Conservation (phyloP, 2,797 vertebrate genomes). For the Chloroceryle inda region DNA sequence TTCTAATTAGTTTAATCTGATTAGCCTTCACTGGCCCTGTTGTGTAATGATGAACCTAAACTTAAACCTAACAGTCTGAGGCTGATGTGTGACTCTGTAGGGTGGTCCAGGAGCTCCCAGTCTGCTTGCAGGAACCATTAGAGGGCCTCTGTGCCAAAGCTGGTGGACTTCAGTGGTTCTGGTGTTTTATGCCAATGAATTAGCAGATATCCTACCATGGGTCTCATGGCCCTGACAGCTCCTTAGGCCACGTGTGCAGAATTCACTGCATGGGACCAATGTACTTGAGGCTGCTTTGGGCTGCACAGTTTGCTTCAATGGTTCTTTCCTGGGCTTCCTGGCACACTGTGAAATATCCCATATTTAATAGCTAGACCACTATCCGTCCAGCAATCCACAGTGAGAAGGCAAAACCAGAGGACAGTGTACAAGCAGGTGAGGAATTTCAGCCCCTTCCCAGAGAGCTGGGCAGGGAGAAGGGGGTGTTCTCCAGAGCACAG, state of each 20-base stretch:
- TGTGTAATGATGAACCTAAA: background rate
- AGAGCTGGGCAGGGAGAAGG: background rate
- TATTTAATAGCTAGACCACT: background rate
- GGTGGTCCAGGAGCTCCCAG: background rate
- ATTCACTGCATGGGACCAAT: background rate
- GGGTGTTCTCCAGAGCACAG: background rate
- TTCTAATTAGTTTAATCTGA: slow-evolving; percentile 9
- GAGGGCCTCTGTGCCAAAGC: background rate
- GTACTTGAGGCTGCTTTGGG: background rate
- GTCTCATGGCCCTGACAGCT: background rate
- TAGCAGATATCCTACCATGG: background rate
- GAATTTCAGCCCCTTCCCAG: background rate
- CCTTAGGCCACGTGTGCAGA: background rate
- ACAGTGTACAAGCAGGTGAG: background rate
- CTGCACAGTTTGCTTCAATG: background rate
- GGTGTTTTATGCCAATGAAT: background rate
- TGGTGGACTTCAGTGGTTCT: background rate
- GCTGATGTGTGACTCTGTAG: background rate
- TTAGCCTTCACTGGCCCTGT: background rate
- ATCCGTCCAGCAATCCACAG: background rate
- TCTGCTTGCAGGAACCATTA: background rate
- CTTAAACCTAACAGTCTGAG: background rate
- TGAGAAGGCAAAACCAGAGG: background rate
- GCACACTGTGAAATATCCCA: background rate
- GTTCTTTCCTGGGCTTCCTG: background rate